A percentile compares a stretch with the other conserved stretches of the same genome.
Conservation (phyloP, 2,797 vertebrate species). For the Poeciliopsis gracilis region DNA sequence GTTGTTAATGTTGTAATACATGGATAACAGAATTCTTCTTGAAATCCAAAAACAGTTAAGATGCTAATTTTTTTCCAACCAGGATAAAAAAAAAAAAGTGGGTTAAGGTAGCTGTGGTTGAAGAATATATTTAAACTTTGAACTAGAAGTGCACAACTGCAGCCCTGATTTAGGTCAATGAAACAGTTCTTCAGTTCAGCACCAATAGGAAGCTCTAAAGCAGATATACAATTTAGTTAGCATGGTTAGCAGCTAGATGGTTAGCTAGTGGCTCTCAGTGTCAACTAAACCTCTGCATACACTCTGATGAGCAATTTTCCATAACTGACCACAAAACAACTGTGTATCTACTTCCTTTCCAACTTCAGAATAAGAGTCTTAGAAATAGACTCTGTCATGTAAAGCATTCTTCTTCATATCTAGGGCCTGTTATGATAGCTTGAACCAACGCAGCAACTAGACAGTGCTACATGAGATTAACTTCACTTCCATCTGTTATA, state of each 20-base stretch:
- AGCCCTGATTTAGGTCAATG: background rate
- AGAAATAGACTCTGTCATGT: background rate
- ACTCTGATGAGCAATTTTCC: background rate
- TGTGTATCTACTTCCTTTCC: background rate
- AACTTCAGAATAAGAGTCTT: background rate
- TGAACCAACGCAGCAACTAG: background rate
- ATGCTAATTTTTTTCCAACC: background rate
- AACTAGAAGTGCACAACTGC: background rate
- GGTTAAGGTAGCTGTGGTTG: background rate
- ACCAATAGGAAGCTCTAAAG: background rate
- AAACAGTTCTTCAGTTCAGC: background rate
- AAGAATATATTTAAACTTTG: background rate
- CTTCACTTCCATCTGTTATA: conserved; percentile 38
- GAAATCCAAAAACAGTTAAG: background rate
- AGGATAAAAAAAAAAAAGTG: background rate
- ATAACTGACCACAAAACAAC: background rate
- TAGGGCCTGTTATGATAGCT: background rate
- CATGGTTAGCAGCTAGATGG: background rate
- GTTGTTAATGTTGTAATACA: background rate
- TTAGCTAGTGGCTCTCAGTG: background rate
- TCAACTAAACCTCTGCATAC: background rate
- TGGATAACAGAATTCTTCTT: background rate
- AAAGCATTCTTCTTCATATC: background rate
- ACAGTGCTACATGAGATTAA: background rate
- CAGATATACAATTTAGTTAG: background rate